phyloP scores from a whole-genome alignment of 2,888 invertebrate genomes.

The Drosophila dives region DNA sequence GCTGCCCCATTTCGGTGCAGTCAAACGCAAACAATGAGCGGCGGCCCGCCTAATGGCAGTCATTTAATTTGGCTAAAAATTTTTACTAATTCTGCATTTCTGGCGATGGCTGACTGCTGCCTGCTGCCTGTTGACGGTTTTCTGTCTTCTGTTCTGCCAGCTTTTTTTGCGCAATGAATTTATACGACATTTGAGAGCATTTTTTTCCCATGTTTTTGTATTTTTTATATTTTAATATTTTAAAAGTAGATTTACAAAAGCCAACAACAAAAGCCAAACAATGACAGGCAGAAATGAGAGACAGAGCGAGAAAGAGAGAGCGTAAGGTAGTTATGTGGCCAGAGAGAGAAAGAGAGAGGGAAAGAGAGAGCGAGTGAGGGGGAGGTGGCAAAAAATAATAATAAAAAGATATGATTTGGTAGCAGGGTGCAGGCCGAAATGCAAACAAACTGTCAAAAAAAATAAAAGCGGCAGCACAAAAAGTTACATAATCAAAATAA shows the following conservation, averaged over 20 bases:
- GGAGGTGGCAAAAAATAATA: slow-evolving; percentile 33
- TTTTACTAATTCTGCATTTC: slow-evolving; percentile 66
- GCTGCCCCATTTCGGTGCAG: slow-evolving; percentile 53
- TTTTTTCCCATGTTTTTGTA: slow-evolving; percentile 7
- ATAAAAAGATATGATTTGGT: slow-evolving; percentile 52
- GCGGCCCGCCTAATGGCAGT: slow-evolving; percentile 45
- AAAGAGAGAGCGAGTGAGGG: background rate
- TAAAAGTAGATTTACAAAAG: slow-evolving; percentile 58
- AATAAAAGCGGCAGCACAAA: slow-evolving; percentile 52
- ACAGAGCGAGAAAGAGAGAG: background rate
- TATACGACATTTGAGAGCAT: slow-evolving; percentile 50
- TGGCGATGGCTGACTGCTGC: background rate
- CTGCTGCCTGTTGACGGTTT: slow-evolving; percentile 34
- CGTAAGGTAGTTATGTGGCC: background rate
- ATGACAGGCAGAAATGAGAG: slow-evolving; percentile 41
- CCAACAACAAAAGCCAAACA: slow-evolving; percentile 48
- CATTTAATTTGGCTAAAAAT: slow-evolving; percentile 73
- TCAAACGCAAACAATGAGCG: slow-evolving; percentile 59
- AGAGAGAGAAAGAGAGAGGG: background rate
- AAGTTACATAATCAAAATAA: slow-evolving; percentile 80
- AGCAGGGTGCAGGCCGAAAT: slow-evolving; percentile 30
- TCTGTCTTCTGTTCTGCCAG: slow-evolving; percentile 6
- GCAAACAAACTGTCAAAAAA: slow-evolving; percentile 78
- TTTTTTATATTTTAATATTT: slow-evolving; percentile 67
- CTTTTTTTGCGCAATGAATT: slow-evolving; percentile 50